These are phyloP conservation scores for Trissolcus basalis DNA, from an alignment of 1,140 invertebrate genomes.

Conservation along the genomic window DNA sequence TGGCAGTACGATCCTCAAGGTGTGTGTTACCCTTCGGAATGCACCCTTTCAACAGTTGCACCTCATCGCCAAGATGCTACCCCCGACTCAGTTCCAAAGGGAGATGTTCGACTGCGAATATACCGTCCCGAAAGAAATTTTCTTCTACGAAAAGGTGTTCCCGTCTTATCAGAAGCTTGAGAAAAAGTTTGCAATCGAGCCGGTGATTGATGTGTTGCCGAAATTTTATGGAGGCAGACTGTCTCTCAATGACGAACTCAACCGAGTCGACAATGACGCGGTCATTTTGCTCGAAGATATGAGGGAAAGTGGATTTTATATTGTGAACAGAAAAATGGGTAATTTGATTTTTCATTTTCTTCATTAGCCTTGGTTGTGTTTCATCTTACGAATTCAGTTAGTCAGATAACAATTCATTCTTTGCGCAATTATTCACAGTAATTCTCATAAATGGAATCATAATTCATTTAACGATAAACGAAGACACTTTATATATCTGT, in stretches of 20 bases:
- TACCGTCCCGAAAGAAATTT: constrained; percentile 72
- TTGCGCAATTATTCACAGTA: too few relatives aligned
- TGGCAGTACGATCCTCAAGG: constrained; percentile 77
- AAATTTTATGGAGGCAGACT: constrained; percentile 77
- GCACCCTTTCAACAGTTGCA: constrained; percentile 58
- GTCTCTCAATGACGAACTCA: constrained; percentile 65
- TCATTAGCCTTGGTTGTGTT: not conserved
- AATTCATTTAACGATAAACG: too few relatives aligned
- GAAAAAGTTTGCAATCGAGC: constrained; percentile 67
- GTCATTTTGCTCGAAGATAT: constrained; percentile 79
- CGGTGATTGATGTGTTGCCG: constrained; percentile 74
- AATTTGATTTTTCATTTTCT: not conserved
- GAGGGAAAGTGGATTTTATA: constrained; percentile 74
- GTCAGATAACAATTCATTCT: too few relatives aligned
- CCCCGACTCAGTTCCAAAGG: constrained; percentile 63
- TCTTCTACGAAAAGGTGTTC: constrained; percentile 65
- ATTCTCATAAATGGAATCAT: too few relatives aligned
- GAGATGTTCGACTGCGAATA: constrained; percentile 67
- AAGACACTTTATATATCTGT: too few relatives aligned
- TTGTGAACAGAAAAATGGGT: constrained; percentile 69
- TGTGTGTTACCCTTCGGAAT: constrained; percentile 64
- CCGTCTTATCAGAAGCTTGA: constrained; percentile 63
- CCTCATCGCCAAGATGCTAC: constrained; percentile 72
- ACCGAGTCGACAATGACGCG: constrained; percentile 76
- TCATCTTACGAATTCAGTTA: too few relatives aligned